Percentiles rank a stretch among this genome's conserved stretches.
Evolutionary conservation across 2,797 vertebrate genomes (phyloP).

Genomic region (Anolis apletophallus): DNA sequence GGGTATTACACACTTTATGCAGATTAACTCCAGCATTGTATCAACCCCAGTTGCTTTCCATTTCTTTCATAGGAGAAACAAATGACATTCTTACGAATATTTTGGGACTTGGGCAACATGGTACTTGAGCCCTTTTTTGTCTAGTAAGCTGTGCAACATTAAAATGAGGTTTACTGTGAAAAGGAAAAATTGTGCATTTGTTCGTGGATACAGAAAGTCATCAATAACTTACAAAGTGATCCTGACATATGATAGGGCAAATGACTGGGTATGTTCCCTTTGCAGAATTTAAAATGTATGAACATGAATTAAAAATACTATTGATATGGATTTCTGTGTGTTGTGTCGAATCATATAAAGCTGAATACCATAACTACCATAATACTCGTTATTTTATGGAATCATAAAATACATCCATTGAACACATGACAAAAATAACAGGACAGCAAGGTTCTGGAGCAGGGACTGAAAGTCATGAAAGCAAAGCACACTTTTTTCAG

Average conservation of each 20-base stretch:
- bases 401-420: neutral
- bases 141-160: accelerated
- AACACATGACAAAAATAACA: neutral
- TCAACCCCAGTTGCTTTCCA: neutral
- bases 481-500: neutral
- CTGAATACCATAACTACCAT: neutral
- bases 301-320: no score
- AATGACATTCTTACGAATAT: neutral
- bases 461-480: neutral
- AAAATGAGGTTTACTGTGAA: neutral
- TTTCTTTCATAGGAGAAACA: neutral
- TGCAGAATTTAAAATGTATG: no score
- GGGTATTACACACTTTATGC: neutral
- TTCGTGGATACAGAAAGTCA: neutral
- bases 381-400: neutral
- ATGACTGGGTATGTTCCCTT: no score
- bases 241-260: neutral
- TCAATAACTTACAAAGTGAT: neutral
- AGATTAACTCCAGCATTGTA: conserved; percentile 14
- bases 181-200: neutral
- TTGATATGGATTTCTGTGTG: no score
- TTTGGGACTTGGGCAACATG: accelerated
- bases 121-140: neutral
- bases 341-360: neutral
- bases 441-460: neutral